phyloP scores from a whole-genome alignment of 2,888 invertebrate species.

The Drosophila cyrtoloma region DNA sequence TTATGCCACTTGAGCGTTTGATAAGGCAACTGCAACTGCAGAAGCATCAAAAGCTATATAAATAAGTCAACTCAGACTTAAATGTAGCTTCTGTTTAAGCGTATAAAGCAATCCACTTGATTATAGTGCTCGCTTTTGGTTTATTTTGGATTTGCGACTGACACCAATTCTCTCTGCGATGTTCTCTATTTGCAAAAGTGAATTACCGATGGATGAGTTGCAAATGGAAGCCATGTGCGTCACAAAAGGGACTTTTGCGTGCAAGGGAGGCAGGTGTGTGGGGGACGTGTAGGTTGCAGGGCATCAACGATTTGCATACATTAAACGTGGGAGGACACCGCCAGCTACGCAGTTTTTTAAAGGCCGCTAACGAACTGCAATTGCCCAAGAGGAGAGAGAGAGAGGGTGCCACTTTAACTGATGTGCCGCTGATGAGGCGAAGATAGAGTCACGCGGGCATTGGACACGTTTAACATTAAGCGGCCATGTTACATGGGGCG shows the following conservation, averaged over 20 bases:
- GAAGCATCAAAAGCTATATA: constrained; percentile 27
- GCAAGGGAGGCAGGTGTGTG: not conserved
- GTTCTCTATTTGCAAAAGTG: constrained; percentile 43
- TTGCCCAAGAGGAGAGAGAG: constrained; percentile 2
- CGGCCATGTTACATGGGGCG: constrained; percentile 73
- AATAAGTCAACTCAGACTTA: constrained; percentile 57
- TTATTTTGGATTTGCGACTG: constrained; percentile 2
- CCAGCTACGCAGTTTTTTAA: constrained; percentile 67
- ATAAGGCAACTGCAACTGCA: constrained; percentile 8
- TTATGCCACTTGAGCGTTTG: constrained; percentile 51
- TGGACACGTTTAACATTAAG: constrained; percentile 75
- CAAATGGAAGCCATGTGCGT: constrained; percentile 52
- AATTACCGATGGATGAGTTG: constrained; percentile 71
- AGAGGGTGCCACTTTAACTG: constrained; percentile 3
- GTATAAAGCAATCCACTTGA: constrained; percentile 53
- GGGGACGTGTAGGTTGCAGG: constrained; percentile 22
- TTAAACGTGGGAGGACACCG: constrained; percentile 63
- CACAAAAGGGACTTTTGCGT: constrained; percentile 16
- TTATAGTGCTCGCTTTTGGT: constrained; percentile 40
- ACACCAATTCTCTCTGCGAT: not conserved
- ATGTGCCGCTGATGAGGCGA: constrained; percentile 63
- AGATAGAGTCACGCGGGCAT: constrained; percentile 66
- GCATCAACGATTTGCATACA: constrained; percentile 77
- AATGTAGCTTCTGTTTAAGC: constrained; percentile 47
- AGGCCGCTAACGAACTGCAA: constrained; percentile 69